These are phyloP conservation scores for Umimayanthus chanpuru DNA, from an alignment of 92 coral and sea anemone species.

Conservation along the genomic window DNA sequence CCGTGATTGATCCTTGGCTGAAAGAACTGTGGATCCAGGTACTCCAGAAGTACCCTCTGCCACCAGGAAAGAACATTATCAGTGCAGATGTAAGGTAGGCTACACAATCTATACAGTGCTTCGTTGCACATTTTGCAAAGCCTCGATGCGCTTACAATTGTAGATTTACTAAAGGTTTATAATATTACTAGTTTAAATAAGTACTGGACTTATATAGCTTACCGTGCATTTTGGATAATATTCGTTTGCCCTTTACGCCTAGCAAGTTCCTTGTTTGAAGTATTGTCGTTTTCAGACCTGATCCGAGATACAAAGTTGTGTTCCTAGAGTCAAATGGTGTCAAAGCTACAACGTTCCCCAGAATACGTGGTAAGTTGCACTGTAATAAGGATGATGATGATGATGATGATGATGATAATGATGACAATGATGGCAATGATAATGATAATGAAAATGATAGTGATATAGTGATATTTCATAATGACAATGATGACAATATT, in stretches of 20 bases:
- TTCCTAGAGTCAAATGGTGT: slow-evolving; percentile 4
- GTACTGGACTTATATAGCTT: too few relatives aligned
- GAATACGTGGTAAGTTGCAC: not conserved
- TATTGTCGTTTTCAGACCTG: not conserved
- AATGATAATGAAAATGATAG: too few relatives aligned
- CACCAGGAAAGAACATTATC: slow-evolving; percentile 81
- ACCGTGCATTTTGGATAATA: not conserved
- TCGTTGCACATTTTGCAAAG: too few relatives aligned
- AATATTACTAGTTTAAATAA: too few relatives aligned
- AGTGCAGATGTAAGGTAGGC: slow-evolving; percentile 71
- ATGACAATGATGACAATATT: too few relatives aligned
- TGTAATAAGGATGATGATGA: too few relatives aligned
- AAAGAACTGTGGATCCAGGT: slow-evolving; percentile 81
- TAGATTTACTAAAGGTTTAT: too few relatives aligned
- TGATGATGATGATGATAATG: too few relatives aligned
- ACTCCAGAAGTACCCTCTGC: slow-evolving; percentile 74
- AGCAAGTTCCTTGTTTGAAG: not conserved
- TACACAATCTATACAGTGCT: not conserved
- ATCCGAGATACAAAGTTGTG: not conserved
- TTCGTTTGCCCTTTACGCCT: not conserved
- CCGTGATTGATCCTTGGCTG: slow-evolving; percentile 96
- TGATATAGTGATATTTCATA: too few relatives aligned
- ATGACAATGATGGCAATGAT: too few relatives aligned
- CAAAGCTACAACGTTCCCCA: not conserved
- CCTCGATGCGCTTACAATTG: too few relatives aligned